These are phyloP conservation scores for Pangasius djambal DNA, from an alignment of 2,797 vertebrate species.

Conservation along the genomic window DNA sequence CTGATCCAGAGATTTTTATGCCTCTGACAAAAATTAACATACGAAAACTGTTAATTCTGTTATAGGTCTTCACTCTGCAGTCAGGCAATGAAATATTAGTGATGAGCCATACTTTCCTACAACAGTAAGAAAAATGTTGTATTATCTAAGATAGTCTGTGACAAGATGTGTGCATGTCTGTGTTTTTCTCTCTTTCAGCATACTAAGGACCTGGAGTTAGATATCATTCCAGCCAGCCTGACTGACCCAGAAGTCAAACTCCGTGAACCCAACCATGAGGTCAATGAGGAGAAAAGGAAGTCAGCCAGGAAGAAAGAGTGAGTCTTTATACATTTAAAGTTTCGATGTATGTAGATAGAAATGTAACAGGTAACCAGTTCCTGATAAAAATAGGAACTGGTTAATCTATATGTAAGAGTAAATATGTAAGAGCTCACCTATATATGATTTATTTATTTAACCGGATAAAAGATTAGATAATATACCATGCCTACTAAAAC, in stretches of 20 bases:
- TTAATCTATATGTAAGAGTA: not conserved
- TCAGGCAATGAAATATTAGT: not conserved
- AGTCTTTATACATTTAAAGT: slow-evolving; percentile 54
- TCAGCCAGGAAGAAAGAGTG: slow-evolving; percentile 97
- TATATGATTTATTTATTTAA: not conserved
- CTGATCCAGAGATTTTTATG: slow-evolving; percentile 8
- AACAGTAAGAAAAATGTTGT: not conserved
- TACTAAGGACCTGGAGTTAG: slow-evolving; percentile 93
- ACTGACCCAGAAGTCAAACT: slow-evolving; percentile 92
- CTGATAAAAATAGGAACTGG: not conserved
- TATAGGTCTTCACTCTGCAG: not conserved
- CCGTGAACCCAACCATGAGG: slow-evolving; percentile 90
- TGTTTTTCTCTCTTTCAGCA: slow-evolving; percentile 73
- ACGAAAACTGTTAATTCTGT: not conserved
- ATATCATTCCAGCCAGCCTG: slow-evolving; percentile 94
- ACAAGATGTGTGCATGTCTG: not conserved
- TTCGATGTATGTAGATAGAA: not conserved
- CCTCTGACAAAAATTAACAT: not conserved
- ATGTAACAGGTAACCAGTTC: not conserved
- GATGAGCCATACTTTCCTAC: not conserved
- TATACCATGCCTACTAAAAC: not conserved
- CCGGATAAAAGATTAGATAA: not conserved
- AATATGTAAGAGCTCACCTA: not conserved
- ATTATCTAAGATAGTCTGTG: not conserved
- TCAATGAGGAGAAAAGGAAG: slow-evolving; percentile 97